Conservation (phyloP, 2,888 invertebrate species). For the Parthenolecanium corni region DNA sequence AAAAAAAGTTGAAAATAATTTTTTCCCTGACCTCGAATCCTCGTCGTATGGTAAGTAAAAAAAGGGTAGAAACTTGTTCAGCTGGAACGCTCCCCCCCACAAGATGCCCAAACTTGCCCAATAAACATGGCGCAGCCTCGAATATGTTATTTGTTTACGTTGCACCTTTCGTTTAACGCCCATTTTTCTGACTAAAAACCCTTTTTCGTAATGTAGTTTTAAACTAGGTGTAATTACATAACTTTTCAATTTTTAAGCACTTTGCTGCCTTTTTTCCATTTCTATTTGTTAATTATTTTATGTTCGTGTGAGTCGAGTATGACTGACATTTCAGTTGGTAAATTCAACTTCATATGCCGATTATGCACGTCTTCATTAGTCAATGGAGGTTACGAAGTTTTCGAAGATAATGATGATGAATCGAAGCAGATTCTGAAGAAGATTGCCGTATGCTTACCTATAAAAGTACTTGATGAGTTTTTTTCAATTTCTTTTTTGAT, state of each 20-base stretch:
- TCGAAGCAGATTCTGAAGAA: conserved; percentile 16
- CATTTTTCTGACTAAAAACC: too few relatives aligned
- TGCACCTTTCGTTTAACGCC: conserved; percentile 25
- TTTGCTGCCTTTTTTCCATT: conserved; percentile 1
- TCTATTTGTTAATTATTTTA: background rate
- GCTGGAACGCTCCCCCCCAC: conserved; percentile 29
- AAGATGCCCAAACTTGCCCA: conserved; percentile 25
- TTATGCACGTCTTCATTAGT: conserved; percentile 23
- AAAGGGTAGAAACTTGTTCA: conserved; percentile 29
- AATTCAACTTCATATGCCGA: conserved; percentile 28
- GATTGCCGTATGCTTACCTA: conserved; percentile 21
- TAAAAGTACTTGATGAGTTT: conserved; percentile 19
- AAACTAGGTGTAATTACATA: conserved; percentile 21
- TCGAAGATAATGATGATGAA: conserved; percentile 5
- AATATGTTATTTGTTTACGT: conserved; percentile 29
- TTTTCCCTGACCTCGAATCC: too few relatives aligned
- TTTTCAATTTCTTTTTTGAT: background rate
- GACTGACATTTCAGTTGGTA: conserved; percentile 23
- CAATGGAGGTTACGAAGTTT: conserved; percentile 24
- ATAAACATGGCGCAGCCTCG: conserved; percentile 26
- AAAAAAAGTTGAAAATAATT: too few relatives aligned
- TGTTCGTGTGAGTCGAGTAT: conserved; percentile 15
- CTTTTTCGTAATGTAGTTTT: conserved; percentile 27
- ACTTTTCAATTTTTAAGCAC: conserved; percentile 6
- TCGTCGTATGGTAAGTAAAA: too few relatives aligned